Evolutionary conservation across 2,113 vertebrate genomes (phyloP).

Genomic region (Theropithecus gelada): DNA sequence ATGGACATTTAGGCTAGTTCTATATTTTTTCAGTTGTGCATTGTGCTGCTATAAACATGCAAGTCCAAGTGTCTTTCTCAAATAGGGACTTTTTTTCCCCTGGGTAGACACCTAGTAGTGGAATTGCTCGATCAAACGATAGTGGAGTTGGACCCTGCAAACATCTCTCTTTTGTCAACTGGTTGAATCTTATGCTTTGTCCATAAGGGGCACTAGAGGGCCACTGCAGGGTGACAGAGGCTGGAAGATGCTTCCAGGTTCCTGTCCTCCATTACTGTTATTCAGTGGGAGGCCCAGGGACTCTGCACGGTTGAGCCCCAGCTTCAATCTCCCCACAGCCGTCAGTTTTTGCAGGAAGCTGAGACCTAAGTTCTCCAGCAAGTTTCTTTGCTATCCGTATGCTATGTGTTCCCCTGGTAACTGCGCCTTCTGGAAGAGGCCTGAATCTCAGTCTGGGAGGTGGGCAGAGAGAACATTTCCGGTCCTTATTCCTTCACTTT

Average conservation of each 20-base stretch:
- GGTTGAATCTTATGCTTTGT: neutral
- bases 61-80: no score
- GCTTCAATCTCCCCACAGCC: neutral
- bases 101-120: no score
- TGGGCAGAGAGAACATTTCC: neutral
- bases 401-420: neutral
- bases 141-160: neutral
- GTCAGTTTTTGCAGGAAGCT: neutral
- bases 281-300: neutral
- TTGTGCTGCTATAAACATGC: no score
- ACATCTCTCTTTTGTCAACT: neutral
- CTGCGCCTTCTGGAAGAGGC: neutral
- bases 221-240: accelerated
- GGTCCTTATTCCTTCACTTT: neutral
- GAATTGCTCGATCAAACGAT: no score
- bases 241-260: neutral
- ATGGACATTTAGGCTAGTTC: no score
- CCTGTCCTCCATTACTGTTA: neutral
- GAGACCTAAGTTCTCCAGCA: neutral
- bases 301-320: neutral
- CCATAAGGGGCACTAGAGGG: neutral
- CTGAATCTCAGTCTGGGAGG: neutral
- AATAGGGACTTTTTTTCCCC: no score
- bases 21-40: no score
- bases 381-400: neutral